Evolutionary conservation across 2,113 vertebrate genomes (phyloP), one percentile per base, ranked within the genome.

Genomic region (Platichthys stellatus): DNA sequence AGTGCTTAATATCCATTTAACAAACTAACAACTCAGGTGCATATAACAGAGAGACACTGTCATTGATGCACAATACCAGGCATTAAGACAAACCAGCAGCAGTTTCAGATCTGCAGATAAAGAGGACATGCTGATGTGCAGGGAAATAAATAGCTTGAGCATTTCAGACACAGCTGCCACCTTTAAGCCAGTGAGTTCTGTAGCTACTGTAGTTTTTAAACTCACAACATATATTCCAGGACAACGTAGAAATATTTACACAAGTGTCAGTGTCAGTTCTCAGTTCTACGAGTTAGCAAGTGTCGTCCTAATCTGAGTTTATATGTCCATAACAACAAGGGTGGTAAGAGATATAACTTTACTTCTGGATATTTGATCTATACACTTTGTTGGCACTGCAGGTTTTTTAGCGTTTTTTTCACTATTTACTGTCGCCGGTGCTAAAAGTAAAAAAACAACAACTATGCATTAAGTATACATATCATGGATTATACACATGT

Each of bases 341-440:
- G 24, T 63, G 43, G 43, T 35, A 20, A 43, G n/a, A 59, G 35
- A 53, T 72, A 66, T 69, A 56, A 71, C 23, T 69, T 60, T 60
- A 38, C 64, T 78, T 56, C 66, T 75, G 20, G 74, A 24, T 57
- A 68, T 40, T 43, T 31, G 1, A 64, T n/a, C 23, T 10, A 47
- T 54, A 66, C 26, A 40, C 4, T 28, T 4, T 3, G 64, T 13
- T 56, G 74, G 1, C n/a, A 14, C 23, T 13, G 13, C 58, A 24
- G 24, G 60, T 74, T 38, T 26, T 73, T 35, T 20, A 45, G 23
- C 3, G 21, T 4, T 14, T 57, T 51, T 14, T 57, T 57, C 38
- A 73, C 53, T 45, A 23, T 74, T 61, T 74, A 7, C 20, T 54
- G 54, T 40, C 15, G 6, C 43, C 40, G 23, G 40, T 80, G 47